Evolutionary conservation across 2,797 vertebrate species (phyloP).

Genomic region (Lithobates sylvaticus): DNA sequence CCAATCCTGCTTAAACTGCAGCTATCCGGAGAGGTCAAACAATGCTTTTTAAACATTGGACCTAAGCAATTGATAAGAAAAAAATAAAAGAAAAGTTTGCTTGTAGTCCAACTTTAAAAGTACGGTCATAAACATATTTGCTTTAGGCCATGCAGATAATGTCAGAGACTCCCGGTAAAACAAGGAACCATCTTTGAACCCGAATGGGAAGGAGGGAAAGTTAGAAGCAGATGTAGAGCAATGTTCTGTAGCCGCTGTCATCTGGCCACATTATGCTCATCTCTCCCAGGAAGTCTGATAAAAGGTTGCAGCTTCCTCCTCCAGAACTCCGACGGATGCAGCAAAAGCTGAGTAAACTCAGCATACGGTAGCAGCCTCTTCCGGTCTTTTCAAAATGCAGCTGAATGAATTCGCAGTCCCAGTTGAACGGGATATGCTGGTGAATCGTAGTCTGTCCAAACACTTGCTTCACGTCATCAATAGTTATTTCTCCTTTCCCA

Average conservation of each 20-base stretch:
- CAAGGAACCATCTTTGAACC: background rate
- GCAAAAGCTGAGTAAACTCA: constrained; percentile 84
- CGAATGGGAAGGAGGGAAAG: background rate
- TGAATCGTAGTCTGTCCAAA: constrained; percentile 88
- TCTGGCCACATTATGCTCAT: constrained; percentile 49
- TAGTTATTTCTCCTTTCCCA: constrained; percentile 84
- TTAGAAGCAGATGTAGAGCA: constrained; percentile 24
- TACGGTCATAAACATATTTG: constrained; percentile 54
- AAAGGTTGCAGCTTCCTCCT: constrained; percentile 47
- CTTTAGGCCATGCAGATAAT: background rate
- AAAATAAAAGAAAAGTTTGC: too few relatives aligned
- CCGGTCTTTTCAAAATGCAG: constrained; percentile 85
- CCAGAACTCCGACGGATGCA: background rate
- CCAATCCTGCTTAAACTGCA: too few relatives aligned
- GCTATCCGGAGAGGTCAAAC: too few relatives aligned
- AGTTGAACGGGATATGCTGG: constrained; percentile 89
- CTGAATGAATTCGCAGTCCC: constrained; percentile 87
- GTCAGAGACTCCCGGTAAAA: background rate
- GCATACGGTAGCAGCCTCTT: constrained; percentile 82
- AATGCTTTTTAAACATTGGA: too few relatives aligned
- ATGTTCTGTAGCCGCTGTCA: constrained; percentile 2
- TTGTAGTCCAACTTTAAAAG: background rate
- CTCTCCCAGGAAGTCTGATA: constrained; percentile 48
- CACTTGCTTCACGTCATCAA: constrained; percentile 89
- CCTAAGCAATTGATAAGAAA: too few relatives aligned